Percentiles rank a stretch among this genome's conserved stretches.
Evolutionary conservation across 64 coral and sea anemone genomes (phyloP).

Genomic region (Pocillopora damicornis): DNA sequence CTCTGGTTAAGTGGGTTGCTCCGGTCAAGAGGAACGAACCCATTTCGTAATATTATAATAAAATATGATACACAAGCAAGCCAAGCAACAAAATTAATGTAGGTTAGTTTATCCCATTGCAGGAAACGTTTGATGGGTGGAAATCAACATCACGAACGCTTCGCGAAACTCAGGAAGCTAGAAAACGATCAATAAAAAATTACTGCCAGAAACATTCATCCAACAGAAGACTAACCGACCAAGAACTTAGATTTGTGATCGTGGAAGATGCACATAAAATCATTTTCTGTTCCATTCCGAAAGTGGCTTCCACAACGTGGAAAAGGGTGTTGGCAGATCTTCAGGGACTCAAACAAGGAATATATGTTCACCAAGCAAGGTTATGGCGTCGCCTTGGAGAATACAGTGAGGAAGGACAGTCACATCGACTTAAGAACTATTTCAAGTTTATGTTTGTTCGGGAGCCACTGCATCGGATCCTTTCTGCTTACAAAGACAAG

Average conservation of each 20-base stretch:
- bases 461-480: background rate
- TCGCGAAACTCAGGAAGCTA: background rate
- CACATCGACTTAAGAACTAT: background rate
- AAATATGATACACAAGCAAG: background rate
- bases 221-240: background rate
- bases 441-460: background rate
- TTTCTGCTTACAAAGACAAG: conserved; percentile 1
- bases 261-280: conserved; percentile 1
- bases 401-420: background rate
- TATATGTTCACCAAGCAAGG: background rate
- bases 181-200: background rate
- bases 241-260: background rate
- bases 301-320: conserved; percentile 3
- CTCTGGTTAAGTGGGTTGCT: too few species aligned
- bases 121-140: background rate
- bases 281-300: background rate
- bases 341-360: background rate
- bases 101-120: background rate
- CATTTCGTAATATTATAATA: too few species aligned
- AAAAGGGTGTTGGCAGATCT: conserved; percentile 15
- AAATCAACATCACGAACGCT: background rate
- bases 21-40: too few species aligned
- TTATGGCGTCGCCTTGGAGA: background rate
- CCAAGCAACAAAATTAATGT: background rate
- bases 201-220: background rate